phyloP scores from a whole-genome alignment of 2,113 vertebrate genomes.

The Ellobius talpinus region DNA sequence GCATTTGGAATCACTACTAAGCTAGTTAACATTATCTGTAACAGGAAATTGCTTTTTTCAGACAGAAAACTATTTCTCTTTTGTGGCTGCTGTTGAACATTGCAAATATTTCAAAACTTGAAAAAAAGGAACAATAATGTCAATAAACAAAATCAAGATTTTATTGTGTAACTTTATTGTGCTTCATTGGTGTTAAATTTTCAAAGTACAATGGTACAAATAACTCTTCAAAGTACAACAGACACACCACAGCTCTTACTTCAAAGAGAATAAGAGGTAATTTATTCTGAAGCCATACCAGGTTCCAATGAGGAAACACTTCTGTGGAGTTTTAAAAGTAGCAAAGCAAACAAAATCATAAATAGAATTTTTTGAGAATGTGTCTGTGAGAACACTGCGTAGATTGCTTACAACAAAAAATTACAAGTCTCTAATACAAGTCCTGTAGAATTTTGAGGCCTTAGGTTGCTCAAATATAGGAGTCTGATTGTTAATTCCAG shows the following conservation, averaged over 20 bases:
- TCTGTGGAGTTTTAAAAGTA: not conserved
- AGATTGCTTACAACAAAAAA: not conserved
- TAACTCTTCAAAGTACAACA: not conserved
- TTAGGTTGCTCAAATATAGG: not conserved
- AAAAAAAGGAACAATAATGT: constrained; percentile 4
- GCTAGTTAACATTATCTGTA: constrained; percentile 34
- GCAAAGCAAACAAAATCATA: not conserved
- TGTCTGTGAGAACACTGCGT: not conserved
- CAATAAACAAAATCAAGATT: not conserved
- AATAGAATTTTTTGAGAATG: not conserved
- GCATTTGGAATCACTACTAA: constrained; percentile 14
- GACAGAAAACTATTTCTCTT: not conserved
- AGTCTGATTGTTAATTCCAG: not conserved
- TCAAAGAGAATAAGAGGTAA: not conserved
- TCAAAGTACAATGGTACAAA: not conserved
- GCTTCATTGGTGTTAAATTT: not conserved
- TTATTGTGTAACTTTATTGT: not conserved
- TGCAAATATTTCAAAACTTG: constrained; percentile 49
- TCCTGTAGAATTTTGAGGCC: too few species aligned
- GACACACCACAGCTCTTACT: not conserved
- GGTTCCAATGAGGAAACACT: not conserved
- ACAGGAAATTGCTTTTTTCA: constrained; percentile 71
- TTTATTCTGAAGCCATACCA: not conserved
- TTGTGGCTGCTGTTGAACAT: not conserved
- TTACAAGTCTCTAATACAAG: too few species aligned